Evolutionary conservation across 2,888 invertebrate species (phyloP).

Genomic region (Eurois occulta): DNA sequence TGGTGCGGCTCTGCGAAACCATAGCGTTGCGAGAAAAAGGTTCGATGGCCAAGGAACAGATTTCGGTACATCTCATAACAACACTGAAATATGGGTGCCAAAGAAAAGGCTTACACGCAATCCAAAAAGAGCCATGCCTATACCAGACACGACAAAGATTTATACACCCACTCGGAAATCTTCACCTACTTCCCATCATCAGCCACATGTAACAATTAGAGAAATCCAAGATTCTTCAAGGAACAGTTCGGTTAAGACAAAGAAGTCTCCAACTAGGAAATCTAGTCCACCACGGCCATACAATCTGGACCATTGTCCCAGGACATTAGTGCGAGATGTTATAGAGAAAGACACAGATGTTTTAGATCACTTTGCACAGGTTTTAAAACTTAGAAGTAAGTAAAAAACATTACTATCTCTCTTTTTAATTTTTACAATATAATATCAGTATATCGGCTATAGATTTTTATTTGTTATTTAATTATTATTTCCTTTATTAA

Average conservation of each 20-base stretch:
- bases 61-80: constrained; percentile 48
- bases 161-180: constrained; percentile 68
- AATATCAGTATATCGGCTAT: neutral
- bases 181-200: constrained; percentile 67
- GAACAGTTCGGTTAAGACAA: constrained; percentile 57
- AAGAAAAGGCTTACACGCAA: constrained; percentile 72
- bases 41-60: constrained; percentile 68
- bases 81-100: constrained; percentile 71
- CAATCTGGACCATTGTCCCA: constrained; percentile 77
- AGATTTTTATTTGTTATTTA: neutral
- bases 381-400: constrained; percentile 80
- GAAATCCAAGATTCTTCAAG: constrained; percentile 64
- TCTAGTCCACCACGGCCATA: constrained; percentile 62
- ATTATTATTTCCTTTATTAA: no score
- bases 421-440: constrained; percentile 48
- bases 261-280: constrained; percentile 71
- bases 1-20: constrained; percentile 91
- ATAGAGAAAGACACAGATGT: constrained; percentile 36
- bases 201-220: constrained; percentile 65
- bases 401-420: constrained; percentile 33
- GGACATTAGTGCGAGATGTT: constrained; percentile 77
- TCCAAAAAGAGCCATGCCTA: constrained; percentile 70
- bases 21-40: constrained; percentile 77
- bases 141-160: constrained; percentile 72
- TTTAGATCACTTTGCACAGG: constrained; percentile 67